Evolutionary conservation across 1,140 invertebrate species (phyloP), one percentile per base, ranked within the genome.

Genomic region (Saccostrea glomerata): DNA sequence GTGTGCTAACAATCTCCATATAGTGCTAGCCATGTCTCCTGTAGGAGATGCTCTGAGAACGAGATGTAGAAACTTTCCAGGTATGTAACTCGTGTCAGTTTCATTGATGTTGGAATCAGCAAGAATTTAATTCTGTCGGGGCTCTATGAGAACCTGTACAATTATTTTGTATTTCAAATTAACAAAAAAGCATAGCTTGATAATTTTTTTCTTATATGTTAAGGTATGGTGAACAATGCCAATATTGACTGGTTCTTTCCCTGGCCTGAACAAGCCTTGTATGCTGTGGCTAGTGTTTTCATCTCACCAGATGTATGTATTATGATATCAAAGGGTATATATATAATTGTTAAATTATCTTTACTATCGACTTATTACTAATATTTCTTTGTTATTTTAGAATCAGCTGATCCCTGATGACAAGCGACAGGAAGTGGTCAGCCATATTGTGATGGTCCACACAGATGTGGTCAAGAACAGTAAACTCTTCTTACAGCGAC

Each of bases 371-470:
- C 7, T 60, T 60, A 12, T 60, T 60, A 0, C 1, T 63, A n/a
- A 5, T n/a, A 4, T 60, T 60, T 60, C 70, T 15, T 73, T 25
- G 20, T 40, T 84, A 63, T 91, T 90, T 63, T 89, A 95, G 95
- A 95, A 94, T 91, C 91, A 89, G 40, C 89, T 95, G 83, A 96
- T 98, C 60, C 96, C 97, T 0, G 96, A 97, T 70, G 93, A 96
- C 5, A 96, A 97, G 90, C 96, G 97, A 23, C 95, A 97, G 15
- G 94, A 95, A 9, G 97, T 98, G 30, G 97, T 98, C 0, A 96
- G 97, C 70, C 97, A 98, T 93, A 97, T 98, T 13, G 97, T 98
- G 0, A 96, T 97, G 93, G 97, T 98, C 0, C 98, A 98, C 92
- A 95, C 96, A 86, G 96, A 96, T 0, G 96, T 98, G 13, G 96